phyloP scores from a whole-genome alignment of 2,888 invertebrate genomes.

The Tetheella fluctuosa region DNA sequence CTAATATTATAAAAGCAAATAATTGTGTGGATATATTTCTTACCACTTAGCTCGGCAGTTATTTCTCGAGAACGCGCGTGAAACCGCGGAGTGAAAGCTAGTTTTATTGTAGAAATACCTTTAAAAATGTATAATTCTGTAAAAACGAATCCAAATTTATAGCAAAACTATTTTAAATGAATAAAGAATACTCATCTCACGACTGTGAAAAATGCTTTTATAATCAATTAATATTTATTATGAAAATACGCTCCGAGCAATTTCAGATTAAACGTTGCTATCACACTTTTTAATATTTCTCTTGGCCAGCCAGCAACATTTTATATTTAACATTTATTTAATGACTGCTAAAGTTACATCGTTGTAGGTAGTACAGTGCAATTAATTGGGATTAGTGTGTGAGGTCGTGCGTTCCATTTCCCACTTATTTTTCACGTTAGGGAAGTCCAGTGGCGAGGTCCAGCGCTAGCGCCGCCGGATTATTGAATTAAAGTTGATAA shows the following conservation, averaged over 20 bases:
- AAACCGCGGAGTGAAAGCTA: too few species aligned
- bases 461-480: slow-evolving; percentile 65
- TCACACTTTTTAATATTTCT: neutral
- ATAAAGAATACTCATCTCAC: too few species aligned
- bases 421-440: slow-evolving; percentile 77
- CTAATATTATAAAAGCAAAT: too few species aligned
- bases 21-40: too few species aligned
- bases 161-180: too few species aligned
- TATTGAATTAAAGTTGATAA: slow-evolving; percentile 84
- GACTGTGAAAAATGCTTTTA: too few species aligned
- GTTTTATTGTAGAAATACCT: too few species aligned
- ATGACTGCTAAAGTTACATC: slow-evolving; percentile 29
- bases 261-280: neutral
- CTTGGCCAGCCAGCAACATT: slow-evolving; percentile 16
- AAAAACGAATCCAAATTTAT: neutral
- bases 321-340: slow-evolving; percentile 28
- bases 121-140: slow-evolving; percentile 11
- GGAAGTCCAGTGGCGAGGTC: slow-evolving; percentile 59
- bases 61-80: too few species aligned
- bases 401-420: slow-evolving; percentile 70
- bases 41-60: too few species aligned
- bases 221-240: slow-evolving; percentile 2
- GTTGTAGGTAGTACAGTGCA: slow-evolving; percentile 50
- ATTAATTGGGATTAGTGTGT: slow-evolving; percentile 77
- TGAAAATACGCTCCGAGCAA: neutral